phyloP scores from a whole-genome alignment of 2,797 vertebrate genomes.

The Ceyx erithaca region DNA sequence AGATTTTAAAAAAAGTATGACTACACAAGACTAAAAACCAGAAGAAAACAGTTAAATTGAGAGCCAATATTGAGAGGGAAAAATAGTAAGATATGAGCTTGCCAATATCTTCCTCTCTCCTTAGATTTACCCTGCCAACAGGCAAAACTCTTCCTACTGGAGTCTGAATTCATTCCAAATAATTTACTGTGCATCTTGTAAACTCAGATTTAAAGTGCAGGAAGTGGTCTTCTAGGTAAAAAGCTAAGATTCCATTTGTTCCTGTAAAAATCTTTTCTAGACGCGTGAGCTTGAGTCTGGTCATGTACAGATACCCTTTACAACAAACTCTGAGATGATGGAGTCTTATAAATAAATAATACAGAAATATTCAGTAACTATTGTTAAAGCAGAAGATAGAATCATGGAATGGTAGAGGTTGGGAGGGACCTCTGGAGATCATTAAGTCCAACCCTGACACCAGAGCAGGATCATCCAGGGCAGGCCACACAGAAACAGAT shows the following conservation, averaged over 20 bases:
- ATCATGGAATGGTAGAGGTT: too few species aligned
- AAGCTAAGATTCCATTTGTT: not conserved
- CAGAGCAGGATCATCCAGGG: too few species aligned
- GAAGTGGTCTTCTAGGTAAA: not conserved
- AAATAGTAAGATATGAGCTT: not conserved
- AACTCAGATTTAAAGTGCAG: not conserved
- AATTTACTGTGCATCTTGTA: not conserved
- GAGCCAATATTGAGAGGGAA: not conserved
- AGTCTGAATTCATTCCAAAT: not conserved
- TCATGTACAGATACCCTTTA: rapidly evolving
- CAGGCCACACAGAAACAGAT: too few species aligned
- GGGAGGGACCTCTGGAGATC: too few species aligned
- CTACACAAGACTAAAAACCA: not conserved
- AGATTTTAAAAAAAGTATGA: not conserved
- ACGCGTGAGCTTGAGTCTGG: not conserved
- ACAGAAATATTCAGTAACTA: not conserved
- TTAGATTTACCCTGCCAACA: not conserved
- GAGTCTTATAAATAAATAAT: not conserved
- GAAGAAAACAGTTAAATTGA: not conserved
- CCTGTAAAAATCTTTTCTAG: not conserved
- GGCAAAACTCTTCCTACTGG: not conserved
- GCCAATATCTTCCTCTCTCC: not conserved
- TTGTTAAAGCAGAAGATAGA: not conserved
- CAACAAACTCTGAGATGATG: not conserved
- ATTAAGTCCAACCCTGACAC: too few species aligned